These are phyloP conservation scores for Eudasyphora cyanicolor DNA, from an alignment of 2,888 invertebrate species.

Conservation along the genomic window DNA sequence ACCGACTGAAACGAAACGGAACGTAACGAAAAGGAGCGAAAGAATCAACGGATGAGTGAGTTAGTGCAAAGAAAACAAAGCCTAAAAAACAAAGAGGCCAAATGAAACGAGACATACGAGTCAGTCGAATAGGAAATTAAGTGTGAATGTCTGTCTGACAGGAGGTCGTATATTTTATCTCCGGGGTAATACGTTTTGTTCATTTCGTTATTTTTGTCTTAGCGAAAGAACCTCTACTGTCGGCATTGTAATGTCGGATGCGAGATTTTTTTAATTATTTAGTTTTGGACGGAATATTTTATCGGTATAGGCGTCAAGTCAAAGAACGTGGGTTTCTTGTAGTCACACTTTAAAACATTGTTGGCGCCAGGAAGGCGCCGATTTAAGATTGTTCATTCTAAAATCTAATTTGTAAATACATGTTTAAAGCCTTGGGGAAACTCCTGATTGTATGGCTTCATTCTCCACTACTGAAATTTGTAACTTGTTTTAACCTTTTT, in stretches of 20 bases:
- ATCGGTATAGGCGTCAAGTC: not conserved
- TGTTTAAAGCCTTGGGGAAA: too few relatives aligned
- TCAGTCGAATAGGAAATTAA: constrained; percentile 59
- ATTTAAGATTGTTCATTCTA: too few relatives aligned
- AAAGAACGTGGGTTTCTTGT: not conserved
- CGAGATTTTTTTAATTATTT: not conserved
- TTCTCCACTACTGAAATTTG: too few relatives aligned
- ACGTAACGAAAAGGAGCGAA: constrained; percentile 2
- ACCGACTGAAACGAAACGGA: constrained; percentile 43
- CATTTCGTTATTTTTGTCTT: not conserved
- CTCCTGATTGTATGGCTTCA: too few relatives aligned
- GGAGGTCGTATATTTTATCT: constrained; percentile 61
- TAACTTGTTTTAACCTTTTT: too few relatives aligned
- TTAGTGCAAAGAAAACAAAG: not conserved
- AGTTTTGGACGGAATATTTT: not conserved
- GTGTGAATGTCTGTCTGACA: constrained; percentile 65
- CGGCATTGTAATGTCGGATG: not conserved
- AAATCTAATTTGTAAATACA: too few relatives aligned
- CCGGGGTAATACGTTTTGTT: constrained; percentile 38
- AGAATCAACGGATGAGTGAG: too few relatives aligned
- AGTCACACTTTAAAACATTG: not conserved
- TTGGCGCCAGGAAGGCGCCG: not conserved
- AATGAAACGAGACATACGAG: constrained; percentile 5
- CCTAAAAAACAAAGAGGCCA: not conserved
- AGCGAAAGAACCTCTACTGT: not conserved